phyloP scores from a whole-genome alignment of 2,888 invertebrate species.

The Hoplodrina ambigua region DNA sequence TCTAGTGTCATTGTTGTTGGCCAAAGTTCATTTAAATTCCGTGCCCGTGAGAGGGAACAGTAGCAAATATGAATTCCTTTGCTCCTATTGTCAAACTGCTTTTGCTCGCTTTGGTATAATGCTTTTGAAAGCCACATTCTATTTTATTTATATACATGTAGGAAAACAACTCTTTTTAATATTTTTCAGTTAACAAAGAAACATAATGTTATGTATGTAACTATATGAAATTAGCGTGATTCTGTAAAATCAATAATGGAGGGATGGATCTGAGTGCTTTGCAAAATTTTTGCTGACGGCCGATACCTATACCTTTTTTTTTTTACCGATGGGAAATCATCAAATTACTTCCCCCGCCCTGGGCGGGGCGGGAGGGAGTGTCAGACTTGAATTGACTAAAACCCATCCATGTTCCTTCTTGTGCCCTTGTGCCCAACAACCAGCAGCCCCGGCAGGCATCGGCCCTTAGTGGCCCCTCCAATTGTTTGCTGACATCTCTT shows the following conservation, averaged over 20 bases:
- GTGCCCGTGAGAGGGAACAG: constrained; percentile 87
- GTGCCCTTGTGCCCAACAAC: too few species aligned
- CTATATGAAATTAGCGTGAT: constrained; percentile 49
- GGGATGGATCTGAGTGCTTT: constrained; percentile 27
- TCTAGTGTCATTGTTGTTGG: constrained; percentile 89
- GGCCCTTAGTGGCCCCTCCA: too few species aligned
- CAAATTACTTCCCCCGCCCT: too few species aligned
- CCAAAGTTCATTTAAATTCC: constrained; percentile 90
- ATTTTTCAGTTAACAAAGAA: constrained; percentile 49
- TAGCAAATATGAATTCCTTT: constrained; percentile 90
- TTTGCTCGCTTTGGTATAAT: constrained; percentile 84
- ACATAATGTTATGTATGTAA: constrained; percentile 37
- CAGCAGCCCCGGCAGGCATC: too few species aligned
- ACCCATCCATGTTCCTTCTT: too few species aligned
- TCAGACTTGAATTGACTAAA: too few species aligned
- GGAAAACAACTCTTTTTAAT: constrained; percentile 59
- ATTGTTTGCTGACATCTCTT: too few species aligned
- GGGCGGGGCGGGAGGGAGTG: too few species aligned
- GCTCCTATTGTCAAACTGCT: constrained; percentile 87
- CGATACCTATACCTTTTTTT: constrained; percentile 17
- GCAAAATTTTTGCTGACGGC: constrained; percentile 26
- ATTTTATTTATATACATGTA: constrained; percentile 70
- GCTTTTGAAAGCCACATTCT: constrained; percentile 82
- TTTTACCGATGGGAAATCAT: too few species aligned
- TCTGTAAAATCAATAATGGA: constrained; percentile 36